These are phyloP conservation scores for Percina caprodes DNA, from an alignment of 2,113 vertebrate species.

Conservation along the genomic window DNA sequence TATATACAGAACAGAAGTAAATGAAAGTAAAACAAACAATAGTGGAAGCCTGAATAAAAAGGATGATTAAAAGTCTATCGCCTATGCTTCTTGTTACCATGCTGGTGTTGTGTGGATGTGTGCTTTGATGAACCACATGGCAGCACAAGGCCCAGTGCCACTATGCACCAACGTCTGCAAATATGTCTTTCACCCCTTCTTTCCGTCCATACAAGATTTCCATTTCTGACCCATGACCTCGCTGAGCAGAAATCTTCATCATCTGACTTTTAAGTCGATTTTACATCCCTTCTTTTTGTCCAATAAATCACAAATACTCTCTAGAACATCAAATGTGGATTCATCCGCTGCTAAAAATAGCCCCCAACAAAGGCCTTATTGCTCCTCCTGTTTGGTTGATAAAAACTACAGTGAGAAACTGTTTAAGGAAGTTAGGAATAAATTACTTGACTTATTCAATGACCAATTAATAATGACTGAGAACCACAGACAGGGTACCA, in stretches of 20 bases:
- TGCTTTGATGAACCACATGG: background rate
- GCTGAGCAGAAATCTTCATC: background rate
- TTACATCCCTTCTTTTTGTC: no score
- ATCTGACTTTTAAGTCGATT: background rate
- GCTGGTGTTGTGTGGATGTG: background rate
- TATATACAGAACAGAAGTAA: conserved; percentile 1
- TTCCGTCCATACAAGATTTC: background rate
- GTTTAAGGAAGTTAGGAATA: background rate
- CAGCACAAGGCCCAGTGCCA: background rate
- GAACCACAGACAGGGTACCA: no score
- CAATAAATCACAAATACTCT: background rate
- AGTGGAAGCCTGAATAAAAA: background rate
- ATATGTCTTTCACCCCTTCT: background rate
- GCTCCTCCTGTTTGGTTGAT: background rate
- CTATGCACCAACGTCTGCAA: background rate
- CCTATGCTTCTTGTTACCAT: background rate
- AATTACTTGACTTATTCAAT: no score
- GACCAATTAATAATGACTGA: no score
- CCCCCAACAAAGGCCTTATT: background rate
- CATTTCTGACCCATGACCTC: background rate
- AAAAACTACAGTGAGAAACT: background rate
- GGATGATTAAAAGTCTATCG: background rate
- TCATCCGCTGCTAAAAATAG: background rate
- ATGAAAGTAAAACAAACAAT: background rate
- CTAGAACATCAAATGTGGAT: background rate